These are phyloP conservation scores for Dipodomys spectabilis DNA, from an alignment of 2,113 vertebrate genomes.

Conservation along the genomic window DNA sequence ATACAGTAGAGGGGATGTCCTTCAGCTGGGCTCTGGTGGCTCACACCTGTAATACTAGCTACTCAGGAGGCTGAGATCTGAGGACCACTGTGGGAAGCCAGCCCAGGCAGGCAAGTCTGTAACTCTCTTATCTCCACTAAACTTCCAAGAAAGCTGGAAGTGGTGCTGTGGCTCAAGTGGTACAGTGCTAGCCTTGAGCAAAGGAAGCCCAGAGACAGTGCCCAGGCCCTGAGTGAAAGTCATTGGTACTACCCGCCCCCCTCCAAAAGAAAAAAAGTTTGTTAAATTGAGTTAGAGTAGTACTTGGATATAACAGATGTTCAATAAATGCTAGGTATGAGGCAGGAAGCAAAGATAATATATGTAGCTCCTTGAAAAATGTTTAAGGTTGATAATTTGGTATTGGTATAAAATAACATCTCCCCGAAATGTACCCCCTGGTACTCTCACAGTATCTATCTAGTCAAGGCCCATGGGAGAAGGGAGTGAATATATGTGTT, in stretches of 20 bases:
- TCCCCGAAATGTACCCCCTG: not conserved
- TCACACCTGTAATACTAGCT: no score
- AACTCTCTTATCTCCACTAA: no score
- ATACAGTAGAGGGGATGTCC: not conserved
- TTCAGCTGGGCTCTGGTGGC: not conserved
- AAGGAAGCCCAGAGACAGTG: no score
- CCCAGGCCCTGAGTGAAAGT: no score
- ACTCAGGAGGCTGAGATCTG: no score
- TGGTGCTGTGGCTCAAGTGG: no score
- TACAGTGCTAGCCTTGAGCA: no score
- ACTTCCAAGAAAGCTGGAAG: no score
- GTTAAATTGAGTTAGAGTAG: not conserved
- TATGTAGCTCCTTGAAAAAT: not conserved
- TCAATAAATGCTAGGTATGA: not conserved
- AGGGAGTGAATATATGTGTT: not conserved
- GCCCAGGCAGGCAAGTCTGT: no score
- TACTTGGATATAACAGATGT: constrained; percentile 5
- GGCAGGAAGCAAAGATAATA: not conserved
- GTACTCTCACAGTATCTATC: not conserved
- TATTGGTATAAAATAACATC: not conserved
- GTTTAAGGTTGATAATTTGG: not conserved
- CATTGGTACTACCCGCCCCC: no score
- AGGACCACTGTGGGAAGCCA: no score
- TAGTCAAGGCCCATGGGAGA: not conserved
- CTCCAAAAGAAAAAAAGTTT: not conserved